Conservation (phyloP, 2,888 invertebrate genomes). For the Chrysotoxum bicinctum region DNA sequence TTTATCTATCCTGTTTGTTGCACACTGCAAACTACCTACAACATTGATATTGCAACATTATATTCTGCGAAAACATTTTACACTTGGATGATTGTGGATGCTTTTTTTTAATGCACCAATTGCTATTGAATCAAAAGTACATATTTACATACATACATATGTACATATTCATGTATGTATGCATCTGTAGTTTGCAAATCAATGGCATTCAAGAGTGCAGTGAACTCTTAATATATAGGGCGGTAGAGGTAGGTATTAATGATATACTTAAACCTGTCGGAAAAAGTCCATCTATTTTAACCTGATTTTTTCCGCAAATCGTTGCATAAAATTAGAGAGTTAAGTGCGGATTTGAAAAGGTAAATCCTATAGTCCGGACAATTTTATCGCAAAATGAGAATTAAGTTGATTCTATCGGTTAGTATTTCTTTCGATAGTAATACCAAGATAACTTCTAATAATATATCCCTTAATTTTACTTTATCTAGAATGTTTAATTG, state of each 20-base stretch:
- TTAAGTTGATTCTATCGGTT: too few relatives aligned
- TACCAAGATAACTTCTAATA: too few relatives aligned
- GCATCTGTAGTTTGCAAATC: neutral
- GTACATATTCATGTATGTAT: too few relatives aligned
- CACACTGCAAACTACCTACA: neutral
- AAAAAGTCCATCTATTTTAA: conserved; percentile 9
- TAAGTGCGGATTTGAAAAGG: neutral
- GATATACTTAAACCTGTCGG: neutral
- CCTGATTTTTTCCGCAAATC: neutral
- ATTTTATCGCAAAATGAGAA: neutral
- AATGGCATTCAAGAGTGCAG: conserved; percentile 5
- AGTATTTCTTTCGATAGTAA: too few relatives aligned
- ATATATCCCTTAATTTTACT: too few relatives aligned
- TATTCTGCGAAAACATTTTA: conserved; percentile 5
- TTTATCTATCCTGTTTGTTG: conserved; percentile 13
- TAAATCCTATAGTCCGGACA: neutral
- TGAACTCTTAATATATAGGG: conserved; percentile 9
- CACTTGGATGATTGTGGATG: conserved; percentile 25
- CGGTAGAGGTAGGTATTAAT: neutral
- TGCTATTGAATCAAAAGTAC: conserved; percentile 15
- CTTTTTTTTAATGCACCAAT: neutral
- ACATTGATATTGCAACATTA: conserved; percentile 19
- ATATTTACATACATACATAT: too few relatives aligned
- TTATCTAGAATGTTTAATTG: too few relatives aligned
- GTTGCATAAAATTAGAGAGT: conserved; percentile 1